A percentile compares a stretch with the other conserved stretches of the same genome.
Conservation (phyloP, 2,113 vertebrate species). For the Cyanoderma ruficeps region DNA sequence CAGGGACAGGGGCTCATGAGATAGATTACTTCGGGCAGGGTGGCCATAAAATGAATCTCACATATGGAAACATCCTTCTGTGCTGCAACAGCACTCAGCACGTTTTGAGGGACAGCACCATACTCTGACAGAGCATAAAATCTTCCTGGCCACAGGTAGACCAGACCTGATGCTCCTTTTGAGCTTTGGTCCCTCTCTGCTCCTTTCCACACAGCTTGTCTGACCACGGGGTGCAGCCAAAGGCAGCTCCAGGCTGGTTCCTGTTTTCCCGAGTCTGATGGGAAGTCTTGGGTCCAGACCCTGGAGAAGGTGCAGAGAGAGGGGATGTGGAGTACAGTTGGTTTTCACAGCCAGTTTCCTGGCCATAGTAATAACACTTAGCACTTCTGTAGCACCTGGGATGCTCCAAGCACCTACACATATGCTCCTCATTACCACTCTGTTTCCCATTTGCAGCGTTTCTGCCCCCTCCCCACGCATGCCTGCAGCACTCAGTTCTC, state of each 20-base stretch:
- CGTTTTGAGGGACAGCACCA: not conserved
- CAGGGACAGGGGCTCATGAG: not conserved
- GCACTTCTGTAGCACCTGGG: conserved; percentile 47
- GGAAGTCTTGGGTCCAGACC: not conserved
- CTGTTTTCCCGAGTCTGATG: not conserved
- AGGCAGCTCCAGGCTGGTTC: not conserved
- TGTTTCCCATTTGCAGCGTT: not conserved
- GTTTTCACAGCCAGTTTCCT: conserved; percentile 46
- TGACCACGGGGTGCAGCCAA: not conserved
- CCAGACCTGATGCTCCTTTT: not conserved
- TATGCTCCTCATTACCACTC: conserved; percentile 43
- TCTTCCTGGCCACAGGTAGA: not conserved
- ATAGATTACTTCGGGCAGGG: not conserved
- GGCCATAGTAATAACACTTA: conserved; percentile 49
- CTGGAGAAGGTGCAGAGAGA: not conserved
- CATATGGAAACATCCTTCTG: not conserved
- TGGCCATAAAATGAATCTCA: not conserved
- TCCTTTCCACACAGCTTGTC: not conserved
- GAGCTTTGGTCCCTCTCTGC: not conserved
- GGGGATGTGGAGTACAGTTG: not conserved
- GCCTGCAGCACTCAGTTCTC: not conserved
- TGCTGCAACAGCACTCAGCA: not conserved
- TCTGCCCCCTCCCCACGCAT: not conserved
- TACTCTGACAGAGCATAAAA: not conserved
- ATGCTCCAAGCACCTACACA: conserved; percentile 25